Conservation (phyloP, 1,140 invertebrate genomes). For the Aphelenchoides besseyi region DNA sequence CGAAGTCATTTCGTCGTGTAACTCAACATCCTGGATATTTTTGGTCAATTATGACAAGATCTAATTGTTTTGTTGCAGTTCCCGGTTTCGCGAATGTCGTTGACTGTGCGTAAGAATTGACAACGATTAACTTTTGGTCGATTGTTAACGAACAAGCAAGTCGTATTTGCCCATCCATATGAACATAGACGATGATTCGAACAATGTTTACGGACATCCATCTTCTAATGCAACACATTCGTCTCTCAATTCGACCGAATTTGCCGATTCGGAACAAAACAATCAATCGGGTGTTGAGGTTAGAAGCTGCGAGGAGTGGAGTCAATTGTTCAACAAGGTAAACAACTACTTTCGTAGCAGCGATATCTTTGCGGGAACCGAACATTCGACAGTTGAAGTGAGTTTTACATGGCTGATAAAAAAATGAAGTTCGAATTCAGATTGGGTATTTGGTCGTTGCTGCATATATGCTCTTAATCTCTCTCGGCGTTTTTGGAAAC, state of each 20-base stretch:
- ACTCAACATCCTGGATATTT: no score
- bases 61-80: no score
- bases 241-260: not conserved
- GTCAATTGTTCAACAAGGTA: conserved; percentile 38
- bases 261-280: not conserved
- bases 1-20: no score
- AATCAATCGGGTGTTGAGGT: not conserved
- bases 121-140: no score
- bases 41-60: no score
- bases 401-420: conserved; percentile 18
- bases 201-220: no score
- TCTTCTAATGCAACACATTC: no score
- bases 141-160: no score
- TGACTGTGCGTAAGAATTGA: no score
- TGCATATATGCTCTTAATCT: conserved; percentile 52
- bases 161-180: no score
- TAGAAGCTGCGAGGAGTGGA: conserved; percentile 33
- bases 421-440: conserved; percentile 36
- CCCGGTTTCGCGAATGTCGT: no score
- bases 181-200: no score
- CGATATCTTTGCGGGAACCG: conserved; percentile 55
- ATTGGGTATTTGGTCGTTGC: conserved; percentile 51
- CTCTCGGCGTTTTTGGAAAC: conserved; percentile 55
- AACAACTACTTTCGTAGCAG: conserved; percentile 60
- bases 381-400: conserved; percentile 53